phyloP scores from a whole-genome alignment of 2,888 invertebrate species.

The Chalcosyrphus nemorum region DNA sequence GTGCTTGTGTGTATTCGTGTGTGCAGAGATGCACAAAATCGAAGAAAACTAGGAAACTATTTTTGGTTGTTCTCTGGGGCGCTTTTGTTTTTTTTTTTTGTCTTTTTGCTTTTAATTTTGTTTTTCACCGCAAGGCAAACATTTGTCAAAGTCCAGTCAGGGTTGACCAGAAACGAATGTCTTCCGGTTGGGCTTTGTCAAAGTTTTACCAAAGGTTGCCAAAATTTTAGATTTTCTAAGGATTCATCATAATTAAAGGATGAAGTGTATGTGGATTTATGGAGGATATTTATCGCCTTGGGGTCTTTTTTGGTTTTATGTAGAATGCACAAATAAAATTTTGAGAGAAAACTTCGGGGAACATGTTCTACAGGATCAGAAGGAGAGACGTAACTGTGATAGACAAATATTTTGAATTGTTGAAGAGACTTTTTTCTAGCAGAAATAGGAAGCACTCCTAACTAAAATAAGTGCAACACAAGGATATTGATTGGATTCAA shows the following conservation, averaged over 20 bases:
- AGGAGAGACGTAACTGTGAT: no score
- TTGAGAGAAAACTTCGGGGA: no score
- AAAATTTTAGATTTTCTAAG: background rate
- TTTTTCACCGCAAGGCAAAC: constrained; percentile 20
- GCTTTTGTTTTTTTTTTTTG: background rate
- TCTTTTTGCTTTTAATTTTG: background rate
- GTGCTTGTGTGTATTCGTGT: background rate
- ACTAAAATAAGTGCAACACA: no score
- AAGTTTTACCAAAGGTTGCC: background rate
- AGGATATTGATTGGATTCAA: no score
- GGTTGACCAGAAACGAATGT: constrained; percentile 28
- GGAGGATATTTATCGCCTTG: no score
- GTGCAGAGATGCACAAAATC: background rate
- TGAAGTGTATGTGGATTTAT: background rate
- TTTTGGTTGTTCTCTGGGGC: background rate
- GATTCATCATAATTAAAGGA: background rate
- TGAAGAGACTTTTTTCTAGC: no score
- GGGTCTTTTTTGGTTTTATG: no score
- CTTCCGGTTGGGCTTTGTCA: constrained; percentile 12
- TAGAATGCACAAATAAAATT: no score
- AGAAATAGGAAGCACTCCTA: no score
- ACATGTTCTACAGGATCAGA: no score
- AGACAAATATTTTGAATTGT: no score
- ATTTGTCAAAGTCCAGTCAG: constrained; percentile 42
- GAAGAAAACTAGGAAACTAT: constrained; percentile 15